Conservation (phyloP, 2,797 vertebrate genomes). For the Hoplostethus mediterraneus region DNA sequence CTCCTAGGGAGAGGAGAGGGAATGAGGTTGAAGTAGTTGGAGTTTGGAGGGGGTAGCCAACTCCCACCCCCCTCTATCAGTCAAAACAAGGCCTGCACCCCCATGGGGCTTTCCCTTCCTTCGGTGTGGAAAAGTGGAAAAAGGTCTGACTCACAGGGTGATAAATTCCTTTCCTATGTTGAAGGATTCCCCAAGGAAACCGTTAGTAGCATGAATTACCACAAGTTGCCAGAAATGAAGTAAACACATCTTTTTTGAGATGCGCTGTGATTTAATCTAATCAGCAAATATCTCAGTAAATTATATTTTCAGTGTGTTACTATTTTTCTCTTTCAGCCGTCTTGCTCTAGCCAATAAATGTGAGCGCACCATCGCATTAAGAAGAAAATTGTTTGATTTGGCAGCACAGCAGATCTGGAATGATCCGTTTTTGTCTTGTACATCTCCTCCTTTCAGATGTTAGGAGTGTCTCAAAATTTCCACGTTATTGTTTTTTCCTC, state of each 20-base stretch:
- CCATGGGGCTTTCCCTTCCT: slow-evolving; percentile 63
- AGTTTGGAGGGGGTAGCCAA: not conserved
- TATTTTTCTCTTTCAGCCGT: not conserved
- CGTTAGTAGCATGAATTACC: slow-evolving; percentile 44
- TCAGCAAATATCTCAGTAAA: not conserved
- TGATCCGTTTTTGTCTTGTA: not conserved
- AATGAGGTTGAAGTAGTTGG: slow-evolving; percentile 17
- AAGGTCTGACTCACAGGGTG: slow-evolving; percentile 77
- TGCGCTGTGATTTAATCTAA: not conserved
- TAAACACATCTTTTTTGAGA: not conserved
- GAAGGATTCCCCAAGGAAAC: slow-evolving; percentile 77
- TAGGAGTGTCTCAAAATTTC: slow-evolving; percentile 51
- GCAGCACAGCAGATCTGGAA: not conserved
- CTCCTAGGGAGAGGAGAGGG: slow-evolving; percentile 21
- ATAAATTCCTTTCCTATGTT: slow-evolving; percentile 77
- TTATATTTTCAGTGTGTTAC: not conserved
- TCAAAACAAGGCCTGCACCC: slow-evolving; percentile 64
- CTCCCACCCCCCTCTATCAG: slow-evolving; percentile 53
- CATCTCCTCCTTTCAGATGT: slow-evolving; percentile 27
- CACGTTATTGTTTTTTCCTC: slow-evolving; percentile 50
- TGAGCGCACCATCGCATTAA: not conserved
- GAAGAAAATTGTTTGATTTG: slow-evolving; percentile 22
- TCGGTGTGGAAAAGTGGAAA: slow-evolving; percentile 71
- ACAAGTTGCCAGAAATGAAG: slow-evolving; percentile 39
- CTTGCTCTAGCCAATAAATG: not conserved